Base-by-base conservation (phyloP, 1,140 invertebrate genomes). In the Magallana gigas region DNA sequence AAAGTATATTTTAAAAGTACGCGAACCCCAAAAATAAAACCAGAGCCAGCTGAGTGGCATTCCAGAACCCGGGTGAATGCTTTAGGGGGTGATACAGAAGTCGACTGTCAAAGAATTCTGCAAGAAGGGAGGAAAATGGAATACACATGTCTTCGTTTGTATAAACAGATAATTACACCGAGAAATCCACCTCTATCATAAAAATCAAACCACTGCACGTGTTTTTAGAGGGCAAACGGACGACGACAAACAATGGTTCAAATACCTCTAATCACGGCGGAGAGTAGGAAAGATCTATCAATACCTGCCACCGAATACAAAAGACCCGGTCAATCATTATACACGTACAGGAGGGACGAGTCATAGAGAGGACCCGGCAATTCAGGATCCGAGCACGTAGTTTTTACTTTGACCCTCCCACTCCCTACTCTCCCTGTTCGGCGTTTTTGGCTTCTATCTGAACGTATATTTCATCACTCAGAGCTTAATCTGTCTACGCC, bases 71-170 rank as follows among this genome's bases (percentile, higher is more conserved):
- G 68, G 68, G 68, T 29, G 36, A 76, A 48, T 48, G 36, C 36
- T 48, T 48, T 48, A 5, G 23, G 68, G 68, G 23, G 68, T 76
- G 68, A 29, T 12, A 11, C 11, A 9, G 8, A 76, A 29, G 18
- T 76, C 68, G 68, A 76, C 68, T 76, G 68, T 76, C 68, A 76
- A 76, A 76, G 68, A 76, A 76, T 11, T 8, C 68, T 11, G 18
- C 36, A 9, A 12, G 36, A 76, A 9, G 68, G 36, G 36, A 76
- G 18, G 29, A 76, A 23, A 29, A 76, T 76, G 36, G 11, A 76
- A 76, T 76, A 29, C 68, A 76, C 6, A 23, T 76, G 68, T 76
- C 68, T 76, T 36, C 8, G 18, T 23, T 29, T 76, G 8, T 76
- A 76, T 76, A 76, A 76, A 36, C 23, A 76, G 18, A 76, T 29